These are phyloP conservation scores for Enteromius thamalakanensis DNA, from an alignment of 2,797 vertebrate species.

Conservation along the genomic window DNA sequence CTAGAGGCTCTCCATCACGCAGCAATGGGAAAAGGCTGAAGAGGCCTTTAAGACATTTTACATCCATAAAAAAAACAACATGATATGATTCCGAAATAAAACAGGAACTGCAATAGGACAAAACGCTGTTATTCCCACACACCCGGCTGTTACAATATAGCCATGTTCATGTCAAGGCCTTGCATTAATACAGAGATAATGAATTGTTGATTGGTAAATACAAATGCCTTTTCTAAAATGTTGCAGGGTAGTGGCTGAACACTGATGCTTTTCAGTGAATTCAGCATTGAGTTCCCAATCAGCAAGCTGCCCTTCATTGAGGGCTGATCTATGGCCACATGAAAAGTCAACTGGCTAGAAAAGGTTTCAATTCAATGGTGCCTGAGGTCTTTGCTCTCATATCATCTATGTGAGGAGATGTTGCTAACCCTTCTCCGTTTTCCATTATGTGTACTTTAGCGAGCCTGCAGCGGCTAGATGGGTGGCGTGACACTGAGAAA, in stretches of 20 bases:
- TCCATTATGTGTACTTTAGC: conserved; percentile 42
- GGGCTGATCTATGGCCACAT: conserved; percentile 17
- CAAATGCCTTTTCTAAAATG: conserved; percentile 21
- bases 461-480: conserved; percentile 38
- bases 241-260: not conserved
- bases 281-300: conserved; percentile 8
- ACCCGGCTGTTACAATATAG: not conserved
- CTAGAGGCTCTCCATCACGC: conserved; percentile 44
- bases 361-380: not conserved
- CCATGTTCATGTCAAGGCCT: conserved; percentile 11
- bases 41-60: conserved; percentile 32
- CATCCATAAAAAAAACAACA: conserved; percentile 36
- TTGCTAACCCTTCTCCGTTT: conserved; percentile 31
- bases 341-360: conserved; percentile 30
- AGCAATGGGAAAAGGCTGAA: conserved; percentile 14
- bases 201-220: conserved; percentile 32
- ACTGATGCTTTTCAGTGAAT: conserved; percentile 10
- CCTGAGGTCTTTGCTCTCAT: conserved; percentile 19
- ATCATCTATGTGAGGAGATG: conserved; percentile 26
- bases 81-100: conserved; percentile 13
- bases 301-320: conserved; percentile 7
- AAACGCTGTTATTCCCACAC: not conserved
- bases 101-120: not conserved
- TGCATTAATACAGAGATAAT: conserved; percentile 32
- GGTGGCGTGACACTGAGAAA: conserved; percentile 43